phyloP scores from a whole-genome alignment of 2,888 invertebrate species.

The Amiota mariae region DNA sequence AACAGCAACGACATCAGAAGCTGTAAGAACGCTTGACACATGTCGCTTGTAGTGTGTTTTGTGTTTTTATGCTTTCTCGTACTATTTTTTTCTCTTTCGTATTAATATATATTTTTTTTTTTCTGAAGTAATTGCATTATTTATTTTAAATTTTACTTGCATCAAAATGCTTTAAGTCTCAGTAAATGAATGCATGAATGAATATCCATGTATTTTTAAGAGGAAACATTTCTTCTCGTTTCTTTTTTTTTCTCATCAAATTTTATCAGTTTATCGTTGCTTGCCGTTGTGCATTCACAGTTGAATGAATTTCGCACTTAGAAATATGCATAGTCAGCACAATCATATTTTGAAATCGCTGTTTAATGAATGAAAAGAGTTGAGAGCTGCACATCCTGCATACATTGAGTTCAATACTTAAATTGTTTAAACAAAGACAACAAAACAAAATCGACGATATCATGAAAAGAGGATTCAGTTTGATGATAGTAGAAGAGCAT shows the following conservation, averaged over 20 bases:
- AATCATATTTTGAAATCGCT: background rate
- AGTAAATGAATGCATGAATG: background rate
- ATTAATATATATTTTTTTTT: background rate
- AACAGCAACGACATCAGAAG: background rate
- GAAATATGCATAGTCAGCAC: slow-evolving; percentile 22
- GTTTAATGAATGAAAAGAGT: too few species aligned
- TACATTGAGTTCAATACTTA: background rate
- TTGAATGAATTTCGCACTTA: slow-evolving; percentile 21
- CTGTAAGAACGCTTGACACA: slow-evolving; percentile 1
- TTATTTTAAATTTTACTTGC: background rate
- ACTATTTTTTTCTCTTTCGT: background rate
- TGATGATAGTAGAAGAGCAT: slow-evolving; percentile 16
- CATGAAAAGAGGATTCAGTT: background rate
- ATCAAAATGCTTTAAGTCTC: slow-evolving; percentile 4
- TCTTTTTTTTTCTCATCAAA: background rate
- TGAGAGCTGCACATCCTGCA: too few species aligned
- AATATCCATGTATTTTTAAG: background rate
- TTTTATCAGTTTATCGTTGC: slow-evolving; percentile 9
- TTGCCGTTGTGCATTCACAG: slow-evolving; percentile 18
- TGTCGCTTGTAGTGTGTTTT: slow-evolving; percentile 5
- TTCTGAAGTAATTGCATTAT: slow-evolving; percentile 16
- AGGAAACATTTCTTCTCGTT: background rate
- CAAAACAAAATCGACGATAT: slow-evolving; percentile 19
- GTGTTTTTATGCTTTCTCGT: background rate
- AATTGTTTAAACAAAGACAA: slow-evolving; percentile 1